phyloP scores from a whole-genome alignment of 2,113 vertebrate species.

The Ammospiza nelsoni region DNA sequence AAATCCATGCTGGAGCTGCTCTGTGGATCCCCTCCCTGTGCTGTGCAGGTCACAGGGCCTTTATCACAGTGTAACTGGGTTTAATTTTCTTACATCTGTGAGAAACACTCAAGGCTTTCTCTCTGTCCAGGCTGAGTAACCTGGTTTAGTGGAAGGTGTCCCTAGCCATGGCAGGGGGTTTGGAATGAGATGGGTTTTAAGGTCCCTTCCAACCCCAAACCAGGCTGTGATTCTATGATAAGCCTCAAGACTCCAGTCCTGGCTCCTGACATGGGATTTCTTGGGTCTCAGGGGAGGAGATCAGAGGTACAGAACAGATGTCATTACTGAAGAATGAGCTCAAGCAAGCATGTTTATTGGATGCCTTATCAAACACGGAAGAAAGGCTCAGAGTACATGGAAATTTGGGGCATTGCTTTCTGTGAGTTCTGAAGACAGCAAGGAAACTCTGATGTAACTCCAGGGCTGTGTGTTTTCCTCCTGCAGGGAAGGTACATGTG shows the following conservation, averaged over 20 bases:
- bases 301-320: background rate
- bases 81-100: background rate
- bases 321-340: background rate
- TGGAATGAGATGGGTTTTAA: background rate
- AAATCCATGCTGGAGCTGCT: background rate
- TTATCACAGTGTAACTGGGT: background rate
- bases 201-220: background rate
- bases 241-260: background rate
- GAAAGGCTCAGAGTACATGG: background rate
- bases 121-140: background rate
- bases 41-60: background rate
- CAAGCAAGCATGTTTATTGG: conserved; percentile 28
- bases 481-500: background rate
- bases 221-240: background rate
- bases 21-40: background rate
- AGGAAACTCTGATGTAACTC: background rate
- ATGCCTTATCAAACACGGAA: background rate
- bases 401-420: background rate
- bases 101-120: background rate
- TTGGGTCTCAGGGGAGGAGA: background rate
- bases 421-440: background rate
- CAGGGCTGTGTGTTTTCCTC: background rate
- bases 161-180: background rate
- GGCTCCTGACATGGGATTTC: background rate
- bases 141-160: background rate